A percentile compares a stretch with the other conserved stretches of the same genome.
These are phyloP conservation scores for Dendrolimus pini DNA, from an alignment of 2,888 invertebrate genomes.

Conservation along the genomic window DNA sequence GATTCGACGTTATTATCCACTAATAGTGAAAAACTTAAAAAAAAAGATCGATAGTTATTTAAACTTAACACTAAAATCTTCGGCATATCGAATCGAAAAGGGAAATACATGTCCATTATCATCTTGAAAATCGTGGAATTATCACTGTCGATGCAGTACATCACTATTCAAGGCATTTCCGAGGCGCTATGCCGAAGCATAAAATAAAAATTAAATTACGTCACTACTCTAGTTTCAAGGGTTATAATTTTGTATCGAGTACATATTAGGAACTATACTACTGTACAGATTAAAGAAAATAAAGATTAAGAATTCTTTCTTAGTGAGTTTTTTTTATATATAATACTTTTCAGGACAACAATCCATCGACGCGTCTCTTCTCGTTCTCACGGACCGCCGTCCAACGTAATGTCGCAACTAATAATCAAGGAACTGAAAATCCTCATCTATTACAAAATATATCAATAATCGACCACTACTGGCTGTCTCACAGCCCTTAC, in stretches of 20 bases:
- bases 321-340: slow-evolving; percentile 3
- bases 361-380: slow-evolving; percentile 22
- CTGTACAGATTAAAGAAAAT: slow-evolving; percentile 67
- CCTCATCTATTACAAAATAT: slow-evolving; percentile 14
- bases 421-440: slow-evolving; percentile 32
- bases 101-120: background rate
- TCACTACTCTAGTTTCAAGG: slow-evolving; percentile 56
- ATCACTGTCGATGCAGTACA: background rate
- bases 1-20: slow-evolving; percentile 36
- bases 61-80: slow-evolving; percentile 36
- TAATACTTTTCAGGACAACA: slow-evolving; percentile 33
- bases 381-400: slow-evolving; percentile 3
- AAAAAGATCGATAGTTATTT: slow-evolving; percentile 46
- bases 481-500: slow-evolving; percentile 53
- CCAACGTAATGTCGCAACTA: slow-evolving; percentile 17
- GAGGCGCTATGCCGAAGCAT: background rate
- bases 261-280: slow-evolving; percentile 72
- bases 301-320: slow-evolving; percentile 35
- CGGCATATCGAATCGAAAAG: background rate
- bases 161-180: background rate
- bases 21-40: slow-evolving; percentile 41
- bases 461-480: slow-evolving; percentile 22
- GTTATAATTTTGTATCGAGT: slow-evolving; percentile 70
- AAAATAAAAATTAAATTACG: slow-evolving; percentile 47
- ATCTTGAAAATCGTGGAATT: background rate